Percentiles rank a stretch among this genome's conserved stretches.
These are phyloP conservation scores for Pelobates fuscus DNA, from an alignment of 2,113 vertebrate species.

Conservation along the genomic window DNA sequence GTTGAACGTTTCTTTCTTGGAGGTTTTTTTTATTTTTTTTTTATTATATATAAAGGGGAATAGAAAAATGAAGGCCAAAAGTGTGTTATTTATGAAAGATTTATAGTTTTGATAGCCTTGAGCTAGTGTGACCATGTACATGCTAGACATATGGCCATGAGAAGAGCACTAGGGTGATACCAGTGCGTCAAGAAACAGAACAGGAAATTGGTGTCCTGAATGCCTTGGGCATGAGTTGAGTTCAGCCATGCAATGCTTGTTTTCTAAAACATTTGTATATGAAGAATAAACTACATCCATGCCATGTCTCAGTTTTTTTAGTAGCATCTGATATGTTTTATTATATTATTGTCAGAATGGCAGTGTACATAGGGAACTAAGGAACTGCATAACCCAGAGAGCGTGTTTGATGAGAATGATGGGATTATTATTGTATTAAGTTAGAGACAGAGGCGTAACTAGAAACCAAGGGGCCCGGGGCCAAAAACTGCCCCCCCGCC, in stretches of 20 bases:
- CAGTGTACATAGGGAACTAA: too few species aligned
- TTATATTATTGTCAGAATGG: neutral
- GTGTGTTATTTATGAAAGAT: slow-evolving; percentile 19
- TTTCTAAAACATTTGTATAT: neutral
- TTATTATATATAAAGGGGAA: too few species aligned
- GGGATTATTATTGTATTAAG: too few species aligned
- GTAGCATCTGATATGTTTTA: neutral
- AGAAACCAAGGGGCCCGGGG: too few species aligned
- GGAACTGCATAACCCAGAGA: too few species aligned
- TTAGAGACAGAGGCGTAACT: too few species aligned
- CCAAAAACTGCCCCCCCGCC: too few species aligned
- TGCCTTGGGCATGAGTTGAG: neutral
- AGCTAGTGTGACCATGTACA: slow-evolving; percentile 10
- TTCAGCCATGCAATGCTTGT: slow-evolving; percentile 19
- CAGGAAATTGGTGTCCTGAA: slow-evolving; percentile 32
- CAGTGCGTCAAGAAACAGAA: slow-evolving; percentile 18
- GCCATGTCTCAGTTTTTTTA: neutral
- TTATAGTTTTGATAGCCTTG: slow-evolving; percentile 22
- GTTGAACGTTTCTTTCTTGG: too few species aligned
- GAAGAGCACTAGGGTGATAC: slow-evolving; percentile 9
- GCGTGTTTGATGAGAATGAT: too few species aligned
- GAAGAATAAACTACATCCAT: neutral
- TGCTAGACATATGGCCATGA: slow-evolving; percentile 30
- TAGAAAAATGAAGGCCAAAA: neutral
- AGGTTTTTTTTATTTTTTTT: too few species aligned